phyloP scores from a whole-genome alignment of 1,140 invertebrate genomes.

The Fragariocoptes setiger region DNA sequence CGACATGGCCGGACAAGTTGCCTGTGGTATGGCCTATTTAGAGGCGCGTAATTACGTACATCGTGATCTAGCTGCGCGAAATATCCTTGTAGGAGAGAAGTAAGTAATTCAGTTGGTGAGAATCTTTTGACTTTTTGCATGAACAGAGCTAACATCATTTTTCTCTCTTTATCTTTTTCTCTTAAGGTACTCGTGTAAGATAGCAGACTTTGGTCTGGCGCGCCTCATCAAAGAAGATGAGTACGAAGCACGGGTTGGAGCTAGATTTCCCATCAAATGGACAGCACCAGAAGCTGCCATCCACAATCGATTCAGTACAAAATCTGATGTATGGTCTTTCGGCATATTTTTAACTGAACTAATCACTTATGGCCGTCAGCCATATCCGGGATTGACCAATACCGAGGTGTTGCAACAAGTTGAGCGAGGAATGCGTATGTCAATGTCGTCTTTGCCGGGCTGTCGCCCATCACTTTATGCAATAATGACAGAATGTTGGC shows the following conservation, averaged over 20 bases:
- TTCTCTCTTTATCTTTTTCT: too few relatives aligned
- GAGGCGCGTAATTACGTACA: slow-evolving; percentile 98
- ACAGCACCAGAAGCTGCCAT: slow-evolving; percentile 89
- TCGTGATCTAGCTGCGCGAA: slow-evolving; percentile 63
- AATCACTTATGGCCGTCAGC: slow-evolving; percentile 83
- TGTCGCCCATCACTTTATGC: slow-evolving; percentile 75
- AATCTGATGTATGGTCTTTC: slow-evolving; percentile 97
- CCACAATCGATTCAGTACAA: slow-evolving; percentile 95
- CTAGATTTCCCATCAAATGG: slow-evolving; percentile 85
- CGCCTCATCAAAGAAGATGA: slow-evolving; percentile 90
- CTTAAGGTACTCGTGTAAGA: too few relatives aligned
- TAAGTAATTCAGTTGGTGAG: too few relatives aligned
- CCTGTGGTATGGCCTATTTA: slow-evolving; percentile 91
- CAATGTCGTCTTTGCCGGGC: slow-evolving; percentile 24
- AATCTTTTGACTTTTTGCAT: too few relatives aligned
- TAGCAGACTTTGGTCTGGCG: slow-evolving; percentile 82
- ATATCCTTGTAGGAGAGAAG: slow-evolving; percentile 36
- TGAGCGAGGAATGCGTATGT: slow-evolving; percentile 95
- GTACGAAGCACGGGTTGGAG: slow-evolving; percentile 91
- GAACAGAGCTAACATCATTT: slow-evolving; percentile 58
- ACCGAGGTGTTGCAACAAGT: slow-evolving; percentile 94
- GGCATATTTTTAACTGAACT: slow-evolving; percentile 88
- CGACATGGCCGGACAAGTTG: slow-evolving; percentile 93
- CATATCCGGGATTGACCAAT: slow-evolving; percentile 87
- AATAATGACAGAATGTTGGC: slow-evolving; percentile 97